These are phyloP conservation scores for Drosophila nigromelanica DNA, from an alignment of 1,140 invertebrate species.

Conservation along the genomic window DNA sequence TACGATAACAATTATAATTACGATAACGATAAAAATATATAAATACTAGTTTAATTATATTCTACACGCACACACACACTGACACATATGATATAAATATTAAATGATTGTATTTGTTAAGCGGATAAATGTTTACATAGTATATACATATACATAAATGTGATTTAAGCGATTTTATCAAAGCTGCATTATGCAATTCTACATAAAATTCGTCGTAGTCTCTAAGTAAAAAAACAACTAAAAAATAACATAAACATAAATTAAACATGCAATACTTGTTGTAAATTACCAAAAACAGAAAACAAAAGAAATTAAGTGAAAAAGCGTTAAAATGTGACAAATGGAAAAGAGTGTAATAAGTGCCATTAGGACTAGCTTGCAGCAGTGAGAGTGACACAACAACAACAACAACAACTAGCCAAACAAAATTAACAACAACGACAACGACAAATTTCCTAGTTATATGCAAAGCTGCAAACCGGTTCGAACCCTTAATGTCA, in stretches of 20 bases:
- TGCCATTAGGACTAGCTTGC: slow-evolving; percentile 75
- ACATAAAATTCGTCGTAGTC: slow-evolving; percentile 79
- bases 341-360: slow-evolving; percentile 71
- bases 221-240: slow-evolving; percentile 56
- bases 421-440: slow-evolving; percentile 24
- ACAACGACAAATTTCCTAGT: slow-evolving; percentile 33
- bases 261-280: slow-evolving; percentile 76
- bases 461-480: slow-evolving; percentile 9
- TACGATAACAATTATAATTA: slow-evolving; percentile 26
- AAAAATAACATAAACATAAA: slow-evolving; percentile 28
- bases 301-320: slow-evolving; percentile 17
- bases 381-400: slow-evolving; percentile 57
- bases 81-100: slow-evolving; percentile 53
- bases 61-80: slow-evolving; percentile 42
- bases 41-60: slow-evolving; percentile 46
- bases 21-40: slow-evolving; percentile 23
- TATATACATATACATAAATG: slow-evolving; percentile 79
- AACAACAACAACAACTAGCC: slow-evolving; percentile 38
- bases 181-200: slow-evolving; percentile 80
- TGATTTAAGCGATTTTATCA: slow-evolving; percentile 84
- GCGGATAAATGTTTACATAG: slow-evolving; percentile 72
- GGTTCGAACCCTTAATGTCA: too few relatives aligned
- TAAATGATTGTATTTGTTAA: slow-evolving; percentile 59
- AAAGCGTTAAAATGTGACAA: slow-evolving; percentile 48
- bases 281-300: slow-evolving; percentile 72